Evolutionary conservation across 2,113 vertebrate genomes (phyloP).

Genomic region (Todiramphus chloris): DNA sequence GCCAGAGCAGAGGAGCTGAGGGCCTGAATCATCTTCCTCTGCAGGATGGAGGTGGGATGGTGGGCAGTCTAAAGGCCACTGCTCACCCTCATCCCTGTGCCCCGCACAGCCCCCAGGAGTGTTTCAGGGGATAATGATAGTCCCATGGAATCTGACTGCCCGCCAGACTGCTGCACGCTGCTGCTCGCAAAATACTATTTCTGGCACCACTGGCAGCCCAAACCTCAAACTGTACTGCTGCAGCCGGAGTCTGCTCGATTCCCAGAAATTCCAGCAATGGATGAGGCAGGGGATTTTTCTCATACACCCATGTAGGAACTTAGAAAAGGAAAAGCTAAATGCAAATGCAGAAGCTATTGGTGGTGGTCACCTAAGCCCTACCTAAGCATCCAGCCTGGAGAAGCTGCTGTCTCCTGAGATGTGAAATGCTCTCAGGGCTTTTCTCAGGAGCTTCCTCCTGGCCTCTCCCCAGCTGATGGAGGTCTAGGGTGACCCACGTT

Average conservation of each 20-base stretch:
- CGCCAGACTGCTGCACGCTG: rapidly evolving
- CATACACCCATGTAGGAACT: neutral
- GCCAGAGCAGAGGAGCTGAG: rapidly evolving
- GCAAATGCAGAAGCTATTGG: neutral
- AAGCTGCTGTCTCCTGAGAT: neutral
- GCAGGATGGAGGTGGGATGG: neutral
- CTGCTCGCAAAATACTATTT: conserved; percentile 21
- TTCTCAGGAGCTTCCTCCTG: neutral
- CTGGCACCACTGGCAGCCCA: neutral
- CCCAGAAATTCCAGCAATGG: conserved; percentile 33
- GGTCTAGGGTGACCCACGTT: rapidly evolving
- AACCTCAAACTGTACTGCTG: neutral
- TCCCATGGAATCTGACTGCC: neutral
- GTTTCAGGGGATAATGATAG: conserved; percentile 4
- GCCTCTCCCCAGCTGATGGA: neutral
- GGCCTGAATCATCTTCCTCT: neutral
- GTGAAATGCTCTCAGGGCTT: neutral
- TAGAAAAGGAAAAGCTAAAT: neutral
- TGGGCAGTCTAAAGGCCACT: neutral
- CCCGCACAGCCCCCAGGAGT: neutral
- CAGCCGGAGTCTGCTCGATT: neutral
- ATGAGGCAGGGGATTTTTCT: neutral
- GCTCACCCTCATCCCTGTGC: neutral
- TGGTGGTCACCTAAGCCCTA: neutral
- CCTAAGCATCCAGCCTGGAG: neutral